Base-by-base conservation (phyloP, 2,888 invertebrate species). In the Pyrgus malvae region DNA sequence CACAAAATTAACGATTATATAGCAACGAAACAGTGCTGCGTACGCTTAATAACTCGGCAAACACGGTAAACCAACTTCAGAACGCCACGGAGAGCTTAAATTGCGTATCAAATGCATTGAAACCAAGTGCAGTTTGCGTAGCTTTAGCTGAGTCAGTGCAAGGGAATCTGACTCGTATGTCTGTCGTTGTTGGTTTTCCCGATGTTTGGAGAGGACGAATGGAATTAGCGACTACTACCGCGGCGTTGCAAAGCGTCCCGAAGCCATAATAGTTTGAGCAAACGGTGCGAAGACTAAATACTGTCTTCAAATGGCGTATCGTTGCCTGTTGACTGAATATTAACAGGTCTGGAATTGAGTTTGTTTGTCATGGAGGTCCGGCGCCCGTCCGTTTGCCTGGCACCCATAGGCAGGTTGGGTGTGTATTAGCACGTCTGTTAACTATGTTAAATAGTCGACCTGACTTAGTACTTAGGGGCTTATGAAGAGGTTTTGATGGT, bases 181-280 rank as follows among this genome's bases (percentile, higher is more conserved):
- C 4, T 1, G 4, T 5, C 9, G 62, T 66, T 85, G 82, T 85
- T 85, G 74, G 70, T 76, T 79, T 72, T 69, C 59, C 60, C 58
- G 57, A 58, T 87, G 73, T 87, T 87, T 86, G 78, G 65, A 58
- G 73, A 87, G 87, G 87, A 87, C 74, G 72, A 69, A 59, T 70
- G 35, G 64, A 84, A 84, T 87, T 88, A 88, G 87, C 87, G 72
- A 69, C 74, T 84, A 70, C 87, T 88, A 88, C 87, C 76, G 87
- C 87, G 87, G 87, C 73, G 51, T 60, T 61, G 64, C 72, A 78
- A 83, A 83, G 80, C 76, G 65, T 55, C 60, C 63, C 11, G 35
- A 37, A 55, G 51, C 59, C 56, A 63, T 61, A 60, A 60, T 58
- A 58, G 54, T 56, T 56, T 54, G 45, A 27, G 46, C 23, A 58